These are phyloP conservation scores for Scaptomyza montana DNA, from an alignment of 1,140 invertebrate species.

Conservation along the genomic window DNA sequence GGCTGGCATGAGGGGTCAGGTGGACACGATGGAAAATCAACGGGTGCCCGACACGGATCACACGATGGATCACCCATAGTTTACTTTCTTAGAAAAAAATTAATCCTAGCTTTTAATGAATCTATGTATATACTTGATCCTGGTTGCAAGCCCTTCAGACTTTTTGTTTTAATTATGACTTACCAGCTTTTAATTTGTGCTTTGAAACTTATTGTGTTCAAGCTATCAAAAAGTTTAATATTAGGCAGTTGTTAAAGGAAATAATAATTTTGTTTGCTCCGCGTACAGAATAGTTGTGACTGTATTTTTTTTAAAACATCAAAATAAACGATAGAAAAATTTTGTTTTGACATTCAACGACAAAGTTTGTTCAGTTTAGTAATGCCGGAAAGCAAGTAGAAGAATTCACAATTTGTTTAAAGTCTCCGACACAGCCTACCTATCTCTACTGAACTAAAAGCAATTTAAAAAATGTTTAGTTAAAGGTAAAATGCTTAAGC, in stretches of 20 bases:
- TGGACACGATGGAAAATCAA: constrained; percentile 62
- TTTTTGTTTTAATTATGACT: not conserved
- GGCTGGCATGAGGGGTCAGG: constrained; percentile 52
- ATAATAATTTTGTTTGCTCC: constrained; percentile 69
- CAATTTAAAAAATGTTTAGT: not conserved
- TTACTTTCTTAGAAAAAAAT: not conserved
- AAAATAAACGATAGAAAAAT: constrained; percentile 61
- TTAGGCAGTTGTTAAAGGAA: constrained; percentile 49
- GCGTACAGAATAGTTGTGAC: constrained; percentile 38
- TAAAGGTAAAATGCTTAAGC: too few species aligned
- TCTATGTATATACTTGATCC: not conserved
- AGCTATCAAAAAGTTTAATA: not conserved
- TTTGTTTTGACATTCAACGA: constrained; percentile 61
- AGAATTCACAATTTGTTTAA: constrained; percentile 1
- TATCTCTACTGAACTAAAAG: not conserved
- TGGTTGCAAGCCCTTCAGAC: too few species aligned
- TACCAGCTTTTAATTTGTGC: not conserved
- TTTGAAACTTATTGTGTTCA: not conserved
- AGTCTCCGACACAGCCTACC: constrained; percentile 22
- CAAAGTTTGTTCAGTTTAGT: constrained; percentile 57
- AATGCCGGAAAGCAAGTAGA: constrained; percentile 3
- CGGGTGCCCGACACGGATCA: constrained; percentile 62
- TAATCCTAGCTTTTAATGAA: not conserved
- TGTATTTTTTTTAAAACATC: constrained; percentile 54
- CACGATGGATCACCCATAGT: constrained; percentile 21